These are phyloP conservation scores for Hippoglossus hippoglossus DNA, from an alignment of 2,797 vertebrate species.

Conservation along the genomic window DNA sequence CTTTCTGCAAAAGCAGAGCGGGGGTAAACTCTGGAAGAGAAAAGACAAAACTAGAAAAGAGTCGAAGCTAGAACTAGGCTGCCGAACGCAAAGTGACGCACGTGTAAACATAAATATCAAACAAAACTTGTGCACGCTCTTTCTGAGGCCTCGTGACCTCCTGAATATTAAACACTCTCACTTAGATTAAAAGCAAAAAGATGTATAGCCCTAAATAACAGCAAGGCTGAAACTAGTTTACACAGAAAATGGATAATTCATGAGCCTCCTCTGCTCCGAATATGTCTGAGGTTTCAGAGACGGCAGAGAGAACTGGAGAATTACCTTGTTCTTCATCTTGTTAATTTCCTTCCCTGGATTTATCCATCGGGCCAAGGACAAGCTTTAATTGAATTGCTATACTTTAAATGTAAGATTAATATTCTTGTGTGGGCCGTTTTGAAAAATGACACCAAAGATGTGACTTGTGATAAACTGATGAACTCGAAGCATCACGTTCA, in stretches of 20 bases:
- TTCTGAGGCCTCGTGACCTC: neutral
- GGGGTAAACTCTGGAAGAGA: neutral
- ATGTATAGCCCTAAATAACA: neutral
- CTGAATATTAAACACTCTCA: neutral
- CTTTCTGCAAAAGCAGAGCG: slow-evolving; percentile 1
- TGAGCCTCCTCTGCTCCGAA: neutral
- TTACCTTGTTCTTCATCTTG: neutral
- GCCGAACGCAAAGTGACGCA: neutral
- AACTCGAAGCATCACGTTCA: neutral
- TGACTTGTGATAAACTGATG: no score
- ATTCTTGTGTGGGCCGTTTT: neutral
- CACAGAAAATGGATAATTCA: neutral
- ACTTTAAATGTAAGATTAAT: neutral
- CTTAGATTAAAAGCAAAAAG: slow-evolving; percentile 1
- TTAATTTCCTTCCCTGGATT: neutral
- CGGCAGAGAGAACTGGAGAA: no score
- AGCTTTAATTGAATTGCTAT: neutral
- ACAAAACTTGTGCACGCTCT: neutral
- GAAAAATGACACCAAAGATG: neutral
- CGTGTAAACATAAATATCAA: neutral
- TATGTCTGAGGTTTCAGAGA: no score
- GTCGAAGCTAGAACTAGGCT: neutral
- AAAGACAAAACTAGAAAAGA: neutral
- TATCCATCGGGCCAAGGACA: neutral
- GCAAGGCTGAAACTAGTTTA: neutral